Evolutionary conservation across 2,113 vertebrate species (phyloP).

Genomic region (Clarias macrocephalus): DNA sequence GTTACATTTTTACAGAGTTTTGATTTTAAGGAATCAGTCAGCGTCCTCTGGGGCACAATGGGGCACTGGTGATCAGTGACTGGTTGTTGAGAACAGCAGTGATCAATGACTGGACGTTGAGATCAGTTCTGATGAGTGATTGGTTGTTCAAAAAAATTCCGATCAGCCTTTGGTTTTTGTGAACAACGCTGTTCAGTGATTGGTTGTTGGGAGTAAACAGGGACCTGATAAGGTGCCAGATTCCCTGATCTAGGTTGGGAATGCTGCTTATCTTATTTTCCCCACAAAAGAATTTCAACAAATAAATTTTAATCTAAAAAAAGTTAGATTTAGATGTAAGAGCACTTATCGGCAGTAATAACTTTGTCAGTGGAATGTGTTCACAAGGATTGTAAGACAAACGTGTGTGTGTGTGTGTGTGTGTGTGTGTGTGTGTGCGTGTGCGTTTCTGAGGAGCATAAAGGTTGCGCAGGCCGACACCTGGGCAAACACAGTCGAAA

Average conservation of each 20-base stretch:
- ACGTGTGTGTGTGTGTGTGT: conserved; percentile 25
- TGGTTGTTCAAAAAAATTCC: background rate
- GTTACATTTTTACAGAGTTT: background rate
- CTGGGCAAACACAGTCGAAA: conserved; percentile 81
- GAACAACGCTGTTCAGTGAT: background rate
- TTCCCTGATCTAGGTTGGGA: background rate
- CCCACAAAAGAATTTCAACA: background rate
- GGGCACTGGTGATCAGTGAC: background rate
- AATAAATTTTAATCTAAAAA: background rate
- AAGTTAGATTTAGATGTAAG: background rate
- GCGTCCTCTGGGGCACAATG: background rate
- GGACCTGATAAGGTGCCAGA: background rate
- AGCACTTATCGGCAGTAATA: background rate
- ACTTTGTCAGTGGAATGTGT: background rate
- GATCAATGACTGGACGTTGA: background rate
- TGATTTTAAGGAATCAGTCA: background rate
- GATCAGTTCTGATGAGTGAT: background rate
- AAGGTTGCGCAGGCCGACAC: conserved; percentile 76
- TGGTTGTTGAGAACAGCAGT: background rate
- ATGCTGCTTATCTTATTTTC: background rate
- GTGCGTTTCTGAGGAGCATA: conserved; percentile 35
- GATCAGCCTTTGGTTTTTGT: background rate
- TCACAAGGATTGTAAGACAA: conserved; percentile 6
- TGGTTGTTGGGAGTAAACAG: background rate
- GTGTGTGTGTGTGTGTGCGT: conserved; percentile 21